These are phyloP conservation scores for Apodemia hepburni DNA, from an alignment of 2,888 invertebrate species.

Conservation along the genomic window DNA sequence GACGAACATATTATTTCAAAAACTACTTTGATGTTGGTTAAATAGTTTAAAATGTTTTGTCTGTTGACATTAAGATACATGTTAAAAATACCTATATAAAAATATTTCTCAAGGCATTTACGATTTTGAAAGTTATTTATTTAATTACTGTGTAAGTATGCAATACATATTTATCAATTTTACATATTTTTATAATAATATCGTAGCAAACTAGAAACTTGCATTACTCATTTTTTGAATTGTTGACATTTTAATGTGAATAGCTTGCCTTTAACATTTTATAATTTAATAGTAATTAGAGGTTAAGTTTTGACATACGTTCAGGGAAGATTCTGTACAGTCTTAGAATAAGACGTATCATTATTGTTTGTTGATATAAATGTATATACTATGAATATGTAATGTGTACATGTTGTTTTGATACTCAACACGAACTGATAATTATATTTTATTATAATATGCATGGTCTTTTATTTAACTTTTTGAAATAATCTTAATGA, in stretches of 20 bases:
- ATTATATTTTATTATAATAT: slow-evolving; percentile 67
- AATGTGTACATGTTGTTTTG: slow-evolving; percentile 64
- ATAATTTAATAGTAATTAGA: neutral
- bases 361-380: slow-evolving; percentile 27
- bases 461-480: slow-evolving; percentile 36
- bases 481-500: too few relatives aligned
- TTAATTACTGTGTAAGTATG: too few relatives aligned
- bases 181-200: too few relatives aligned
- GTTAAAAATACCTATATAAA: too few relatives aligned
- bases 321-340: slow-evolving; percentile 4
- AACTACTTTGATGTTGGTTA: too few relatives aligned
- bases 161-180: too few relatives aligned
- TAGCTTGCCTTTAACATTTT: slow-evolving; percentile 1
- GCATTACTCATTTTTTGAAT: neutral
- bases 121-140: too few relatives aligned
- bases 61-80: too few relatives aligned
- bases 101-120: too few relatives aligned
- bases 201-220: too few relatives aligned
- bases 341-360: slow-evolving; percentile 8
- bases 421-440: slow-evolving; percentile 78
- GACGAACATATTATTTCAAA: too few relatives aligned
- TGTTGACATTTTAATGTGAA: neutral
- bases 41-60: too few relatives aligned
- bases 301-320: neutral
- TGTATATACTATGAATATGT: slow-evolving; percentile 43